Conservation (phyloP, 1,140 invertebrate species). For the Bombus superbus region DNA sequence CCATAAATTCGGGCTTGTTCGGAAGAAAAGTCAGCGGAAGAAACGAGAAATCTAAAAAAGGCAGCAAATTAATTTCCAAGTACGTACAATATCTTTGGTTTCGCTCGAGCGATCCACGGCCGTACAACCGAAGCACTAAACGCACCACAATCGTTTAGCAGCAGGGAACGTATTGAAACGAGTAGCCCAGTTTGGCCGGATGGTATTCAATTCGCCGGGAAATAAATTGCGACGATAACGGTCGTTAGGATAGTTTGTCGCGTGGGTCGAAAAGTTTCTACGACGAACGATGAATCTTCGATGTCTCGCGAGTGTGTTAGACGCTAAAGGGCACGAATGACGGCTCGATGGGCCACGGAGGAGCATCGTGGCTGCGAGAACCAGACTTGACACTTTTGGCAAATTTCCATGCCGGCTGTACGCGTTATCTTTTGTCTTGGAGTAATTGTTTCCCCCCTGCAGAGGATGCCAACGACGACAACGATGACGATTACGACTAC, state of each 20-base stretch:
- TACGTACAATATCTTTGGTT: too few relatives aligned
- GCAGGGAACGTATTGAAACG: background rate
- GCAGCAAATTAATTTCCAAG: too few relatives aligned
- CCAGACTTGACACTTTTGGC: slow-evolving; percentile 72
- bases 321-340: slow-evolving; percentile 11
- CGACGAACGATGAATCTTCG: background rate
- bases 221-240: slow-evolving; percentile 27
- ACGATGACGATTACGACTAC: background rate
- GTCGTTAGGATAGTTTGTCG: background rate
- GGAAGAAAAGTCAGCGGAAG: too few relatives aligned
- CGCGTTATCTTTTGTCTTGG: slow-evolving; percentile 73
- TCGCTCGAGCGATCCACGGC: background rate
- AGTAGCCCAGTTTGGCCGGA: background rate
- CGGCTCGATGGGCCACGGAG: slow-evolving; percentile 22
- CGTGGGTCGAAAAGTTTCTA: slow-evolving; percentile 5
- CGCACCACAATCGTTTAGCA: background rate
- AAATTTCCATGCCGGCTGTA: slow-evolving; percentile 72
- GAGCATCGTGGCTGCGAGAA: slow-evolving; percentile 4
- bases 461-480: slow-evolving; percentile 17
- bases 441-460: slow-evolving; percentile 74
- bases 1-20: too few relatives aligned
- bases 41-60: too few relatives aligned
- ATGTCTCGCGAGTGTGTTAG: slow-evolving; percentile 23
- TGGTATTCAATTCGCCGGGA: slow-evolving; percentile 3
- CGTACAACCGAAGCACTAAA: background rate